These are phyloP conservation scores for Alfaro cultratus DNA, from an alignment of 2,797 vertebrate species.

Conservation along the genomic window DNA sequence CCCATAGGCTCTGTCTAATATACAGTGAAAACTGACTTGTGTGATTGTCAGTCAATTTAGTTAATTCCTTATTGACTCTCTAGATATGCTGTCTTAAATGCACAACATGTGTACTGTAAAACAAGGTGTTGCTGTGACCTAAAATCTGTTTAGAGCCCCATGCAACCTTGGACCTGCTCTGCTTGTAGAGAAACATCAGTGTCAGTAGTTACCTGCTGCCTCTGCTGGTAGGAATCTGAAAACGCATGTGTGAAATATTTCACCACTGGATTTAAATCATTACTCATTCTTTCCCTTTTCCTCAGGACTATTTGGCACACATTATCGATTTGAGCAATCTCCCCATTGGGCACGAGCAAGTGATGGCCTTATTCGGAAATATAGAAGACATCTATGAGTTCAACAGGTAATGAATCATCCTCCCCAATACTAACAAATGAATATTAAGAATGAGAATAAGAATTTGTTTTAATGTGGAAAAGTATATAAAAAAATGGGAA, in stretches of 20 bases:
- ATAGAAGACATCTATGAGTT: conserved; percentile 97
- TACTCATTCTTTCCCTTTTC: conserved; percentile 20
- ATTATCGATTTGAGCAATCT: conserved; percentile 90
- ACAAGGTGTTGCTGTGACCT: background rate
- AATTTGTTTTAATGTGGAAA: too few species aligned
- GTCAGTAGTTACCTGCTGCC: conserved; percentile 33
- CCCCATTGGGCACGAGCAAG: conserved; percentile 91
- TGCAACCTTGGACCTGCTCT: conserved; percentile 26
- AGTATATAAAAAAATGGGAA: too few species aligned
- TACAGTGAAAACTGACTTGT: background rate
- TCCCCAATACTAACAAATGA: background rate
- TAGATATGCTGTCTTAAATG: background rate
- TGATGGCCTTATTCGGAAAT: conserved; percentile 94
- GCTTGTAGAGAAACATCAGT: conserved; percentile 1
- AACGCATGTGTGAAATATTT: conserved; percentile 6
- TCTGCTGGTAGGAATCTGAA: conserved; percentile 56
- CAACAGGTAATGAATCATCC: conserved; percentile 85
- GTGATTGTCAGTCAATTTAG: background rate
- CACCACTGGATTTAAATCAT: conserved; percentile 1
- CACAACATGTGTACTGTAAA: background rate
- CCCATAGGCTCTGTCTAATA: background rate
- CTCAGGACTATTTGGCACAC: conserved; percentile 94
- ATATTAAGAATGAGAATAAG: background rate
- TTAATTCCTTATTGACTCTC: background rate
- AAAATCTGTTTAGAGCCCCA: background rate